Base-by-base conservation (phyloP, 2,888 invertebrate genomes). In the Chymomyza caudatula region DNA sequence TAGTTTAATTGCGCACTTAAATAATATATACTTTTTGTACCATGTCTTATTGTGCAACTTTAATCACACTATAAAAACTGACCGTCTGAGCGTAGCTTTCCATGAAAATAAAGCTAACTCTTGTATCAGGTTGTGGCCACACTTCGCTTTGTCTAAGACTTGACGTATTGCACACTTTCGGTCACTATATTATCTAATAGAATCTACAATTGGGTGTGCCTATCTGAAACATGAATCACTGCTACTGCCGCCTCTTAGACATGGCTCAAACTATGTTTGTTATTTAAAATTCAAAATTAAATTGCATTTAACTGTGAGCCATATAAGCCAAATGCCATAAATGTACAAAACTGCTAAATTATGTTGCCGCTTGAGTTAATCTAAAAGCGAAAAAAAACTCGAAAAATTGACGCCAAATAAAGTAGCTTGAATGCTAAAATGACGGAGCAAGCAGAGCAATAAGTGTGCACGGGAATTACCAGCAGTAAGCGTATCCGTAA, bases 301-400 rank as follows among this genome's bases (percentile, higher is more conserved):
- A 79, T 85, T 80, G 79, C 83, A 85, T 69, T 76, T 69, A 70
- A 49, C 60, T 59, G 53, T 55, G 54, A 17, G 42, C 64, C 69
- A 64, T 64, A 71, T 57, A 77, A 71, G 76, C 59, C 67, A 74
- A 68, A 65, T 76, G 74, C 86, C 81, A 78, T 84, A 86, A 78
- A 73, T 60, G 77, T 51, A 66, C 57, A 51, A 76, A 74, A 63
- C 63, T 59, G 52, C 68, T 74, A 71, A 85, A 85, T 78, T 86
- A 86, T 86, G 83, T 82, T 77, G 85, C 79, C 68, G 67, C 67
- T 63, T 69, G 71, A 79, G 83, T 73, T 78, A 74, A 85, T 86
- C 85, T 73, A 69, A 74, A 69, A 23, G 8, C 3, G 29, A 60
- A 37, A 15, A 20, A 52, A 42, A 25, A 20, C 15, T 13, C 53